Conservation (phyloP, 2,888 invertebrate genomes). For the Dryobota labecula region DNA sequence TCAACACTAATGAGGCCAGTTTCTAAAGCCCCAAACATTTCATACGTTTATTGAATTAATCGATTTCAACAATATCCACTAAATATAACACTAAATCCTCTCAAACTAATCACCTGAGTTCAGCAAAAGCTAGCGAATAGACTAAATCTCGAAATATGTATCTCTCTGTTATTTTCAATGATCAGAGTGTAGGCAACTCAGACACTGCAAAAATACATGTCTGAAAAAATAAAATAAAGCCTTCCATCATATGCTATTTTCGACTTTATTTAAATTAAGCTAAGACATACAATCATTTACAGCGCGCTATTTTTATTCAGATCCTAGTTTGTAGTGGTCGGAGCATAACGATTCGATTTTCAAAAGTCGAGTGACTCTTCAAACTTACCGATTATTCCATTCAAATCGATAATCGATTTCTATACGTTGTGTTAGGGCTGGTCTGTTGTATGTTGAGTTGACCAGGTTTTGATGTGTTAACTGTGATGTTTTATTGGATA, state of each 20-base stretch:
- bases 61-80: neutral
- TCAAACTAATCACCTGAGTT: slow-evolving; percentile 20
- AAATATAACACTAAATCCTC: slow-evolving; percentile 7
- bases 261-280: slow-evolving; percentile 1
- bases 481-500: neutral
- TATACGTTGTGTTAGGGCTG: slow-evolving; percentile 26
- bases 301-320: slow-evolving; percentile 14
- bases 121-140: slow-evolving; percentile 1
- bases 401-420: slow-evolving; percentile 70
- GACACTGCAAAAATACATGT: slow-evolving; percentile 22
- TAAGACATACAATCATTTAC: slow-evolving; percentile 27
- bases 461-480: neutral
- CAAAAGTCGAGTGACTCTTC: slow-evolving; percentile 82
- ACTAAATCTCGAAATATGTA: slow-evolving; percentile 14
- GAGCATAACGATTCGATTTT: slow-evolving; percentile 81
- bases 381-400: slow-evolving; percentile 76
- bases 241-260: slow-evolving; percentile 4
- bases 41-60: slow-evolving; percentile 25
- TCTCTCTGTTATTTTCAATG: slow-evolving; percentile 29
- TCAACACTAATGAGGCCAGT: slow-evolving; percentile 19
- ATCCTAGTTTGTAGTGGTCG: slow-evolving; percentile 27
- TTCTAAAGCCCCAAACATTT: slow-evolving; percentile 19
- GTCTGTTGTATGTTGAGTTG: neutral
- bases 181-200: slow-evolving; percentile 12
- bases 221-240: slow-evolving; percentile 27